A percentile compares a stretch with the other conserved stretches of the same genome.
phyloP scores from a whole-genome alignment of 2,888 invertebrate genomes.

The Limnephilus marmoratus region DNA sequence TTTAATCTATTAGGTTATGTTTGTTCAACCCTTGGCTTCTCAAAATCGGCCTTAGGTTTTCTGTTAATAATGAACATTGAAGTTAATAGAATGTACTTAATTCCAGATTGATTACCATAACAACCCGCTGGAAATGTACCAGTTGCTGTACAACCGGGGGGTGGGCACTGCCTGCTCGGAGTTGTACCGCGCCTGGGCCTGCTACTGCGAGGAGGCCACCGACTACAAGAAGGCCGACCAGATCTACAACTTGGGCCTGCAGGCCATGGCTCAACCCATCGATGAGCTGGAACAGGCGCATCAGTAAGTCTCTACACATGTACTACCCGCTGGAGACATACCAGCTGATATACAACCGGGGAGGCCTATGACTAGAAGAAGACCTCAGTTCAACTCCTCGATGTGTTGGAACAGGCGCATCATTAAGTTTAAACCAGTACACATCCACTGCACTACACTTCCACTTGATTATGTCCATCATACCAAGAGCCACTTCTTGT shows the following conservation, averaged over 20 bases:
- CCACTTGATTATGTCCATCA: no score
- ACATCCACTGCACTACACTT: no score
- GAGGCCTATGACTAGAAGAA: conserved; percentile 88
- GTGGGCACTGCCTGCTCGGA: conserved; percentile 89
- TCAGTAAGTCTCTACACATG: conserved; percentile 75
- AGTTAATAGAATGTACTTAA: neutral
- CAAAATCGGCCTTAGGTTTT: neutral
- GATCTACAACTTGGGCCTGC: conserved; percentile 87
- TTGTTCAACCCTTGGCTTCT: neutral
- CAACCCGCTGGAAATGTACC: conserved; percentile 88
- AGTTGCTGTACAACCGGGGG: conserved; percentile 87
- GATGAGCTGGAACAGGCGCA: conserved; percentile 87
- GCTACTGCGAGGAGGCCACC: conserved; percentile 88
- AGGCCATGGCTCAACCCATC: conserved; percentile 86
- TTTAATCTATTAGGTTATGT: neutral
- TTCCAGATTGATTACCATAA: conserved; percentile 85
- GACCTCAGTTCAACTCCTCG: conserved; percentile 89
- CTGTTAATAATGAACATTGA: neutral
- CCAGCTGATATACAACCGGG: conserved; percentile 81
- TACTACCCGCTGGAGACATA: conserved; percentile 70
- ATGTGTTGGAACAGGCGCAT: conserved; percentile 87
- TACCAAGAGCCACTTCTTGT: no score
- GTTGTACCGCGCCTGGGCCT: conserved; percentile 94
- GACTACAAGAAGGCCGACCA: conserved; percentile 91
- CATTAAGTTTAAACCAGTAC: conserved; percentile 75